phyloP scores from a whole-genome alignment of 37 sponge, comb jelly and placozoan genomes.

The Tethya wilhelma region DNA sequence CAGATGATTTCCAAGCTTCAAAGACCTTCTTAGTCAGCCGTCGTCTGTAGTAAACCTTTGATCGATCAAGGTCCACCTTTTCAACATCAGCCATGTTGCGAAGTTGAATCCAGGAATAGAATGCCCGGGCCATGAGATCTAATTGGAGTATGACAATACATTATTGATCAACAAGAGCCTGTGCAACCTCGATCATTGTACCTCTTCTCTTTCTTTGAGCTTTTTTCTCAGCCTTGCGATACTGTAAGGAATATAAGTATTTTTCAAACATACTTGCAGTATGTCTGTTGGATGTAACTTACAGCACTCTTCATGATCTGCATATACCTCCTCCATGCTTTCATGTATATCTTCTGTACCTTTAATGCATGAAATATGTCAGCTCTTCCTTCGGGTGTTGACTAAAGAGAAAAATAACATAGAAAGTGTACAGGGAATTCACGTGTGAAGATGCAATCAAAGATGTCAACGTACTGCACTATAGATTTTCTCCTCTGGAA shows the following conservation, averaged over 20 bases:
- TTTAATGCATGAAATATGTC: constrained; percentile 19
- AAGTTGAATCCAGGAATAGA: constrained; percentile 66
- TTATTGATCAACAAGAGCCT: neutral
- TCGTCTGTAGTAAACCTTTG: neutral
- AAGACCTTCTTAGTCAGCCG: constrained; percentile 28
- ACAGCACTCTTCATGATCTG: constrained; percentile 54
- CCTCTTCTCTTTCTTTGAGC: constrained; percentile 55
- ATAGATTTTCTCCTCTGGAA: constrained; percentile 37
- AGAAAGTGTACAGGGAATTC: neutral
- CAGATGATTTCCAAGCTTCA: constrained; percentile 11
- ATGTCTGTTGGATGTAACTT: constrained; percentile 3
- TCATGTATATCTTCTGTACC: constrained; percentile 23
- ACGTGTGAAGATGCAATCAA: neutral
- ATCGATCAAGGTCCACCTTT: constrained; percentile 21
- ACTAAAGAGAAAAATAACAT: neutral
- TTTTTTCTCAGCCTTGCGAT: constrained; percentile 50
- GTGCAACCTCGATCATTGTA: neutral
- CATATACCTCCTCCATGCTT: constrained; percentile 65
- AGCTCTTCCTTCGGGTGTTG: constrained; percentile 36
- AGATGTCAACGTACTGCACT: constrained; percentile 44
- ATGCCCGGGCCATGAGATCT: constrained; percentile 51
- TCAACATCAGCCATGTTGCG: constrained; percentile 45
- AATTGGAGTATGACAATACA: no score
- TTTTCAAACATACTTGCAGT: neutral
- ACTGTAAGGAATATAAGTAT: constrained; percentile 9